Evolutionary conservation across 2,797 vertebrate genomes (phyloP).

Genomic region (Cynopterus sphinx): DNA sequence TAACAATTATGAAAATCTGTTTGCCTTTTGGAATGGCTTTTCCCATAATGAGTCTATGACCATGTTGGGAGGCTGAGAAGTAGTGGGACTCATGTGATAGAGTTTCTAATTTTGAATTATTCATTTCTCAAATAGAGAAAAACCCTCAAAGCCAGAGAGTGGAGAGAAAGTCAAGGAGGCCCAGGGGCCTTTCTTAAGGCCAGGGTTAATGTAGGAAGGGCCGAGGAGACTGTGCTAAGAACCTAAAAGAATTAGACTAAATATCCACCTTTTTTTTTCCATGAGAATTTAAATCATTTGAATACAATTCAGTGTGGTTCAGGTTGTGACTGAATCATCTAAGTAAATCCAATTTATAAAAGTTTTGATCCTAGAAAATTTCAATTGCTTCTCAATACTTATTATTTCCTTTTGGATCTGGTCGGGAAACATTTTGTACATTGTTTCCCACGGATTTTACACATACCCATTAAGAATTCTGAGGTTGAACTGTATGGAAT

Average conservation of each 20-base stretch:
- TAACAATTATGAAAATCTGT: constrained; percentile 75
- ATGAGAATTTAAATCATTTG: neutral
- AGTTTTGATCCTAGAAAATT: neutral
- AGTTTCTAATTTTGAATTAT: constrained; percentile 64
- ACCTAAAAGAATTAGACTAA: neutral
- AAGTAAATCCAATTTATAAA: neutral
- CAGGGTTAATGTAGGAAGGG: neutral
- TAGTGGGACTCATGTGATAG: neutral
- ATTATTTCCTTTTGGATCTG: neutral
- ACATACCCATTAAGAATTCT: neutral
- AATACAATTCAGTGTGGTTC: neutral
- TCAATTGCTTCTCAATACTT: neutral
- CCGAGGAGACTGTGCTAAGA: neutral
- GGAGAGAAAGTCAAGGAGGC: constrained; percentile 38
- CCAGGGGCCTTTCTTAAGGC: constrained; percentile 1
- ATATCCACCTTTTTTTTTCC: neutral
- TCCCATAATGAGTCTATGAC: constrained; percentile 63
- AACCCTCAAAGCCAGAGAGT: neutral
- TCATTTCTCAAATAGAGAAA: constrained; percentile 29
- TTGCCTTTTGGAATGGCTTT: constrained; percentile 72
- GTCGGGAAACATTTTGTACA: neutral
- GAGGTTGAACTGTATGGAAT: neutral
- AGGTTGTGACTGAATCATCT: neutral
- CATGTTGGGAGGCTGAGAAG: constrained; percentile 29
- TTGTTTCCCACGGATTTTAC: neutral